These are phyloP conservation scores for Standfussiana lucernea DNA, from an alignment of 2,888 invertebrate genomes.

Conservation along the genomic window DNA sequence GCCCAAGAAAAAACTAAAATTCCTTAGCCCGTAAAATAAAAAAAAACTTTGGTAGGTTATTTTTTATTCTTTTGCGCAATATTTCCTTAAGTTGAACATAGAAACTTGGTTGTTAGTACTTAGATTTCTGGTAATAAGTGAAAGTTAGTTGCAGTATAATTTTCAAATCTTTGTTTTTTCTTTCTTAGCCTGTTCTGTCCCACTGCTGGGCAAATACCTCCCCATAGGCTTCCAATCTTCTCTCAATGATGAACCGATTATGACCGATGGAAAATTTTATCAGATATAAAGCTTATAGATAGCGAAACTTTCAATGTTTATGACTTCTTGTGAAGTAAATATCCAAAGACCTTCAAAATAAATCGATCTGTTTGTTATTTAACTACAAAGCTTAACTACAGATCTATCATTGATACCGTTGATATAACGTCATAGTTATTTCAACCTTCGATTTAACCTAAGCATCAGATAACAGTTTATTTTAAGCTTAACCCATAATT, in stretches of 20 bases:
- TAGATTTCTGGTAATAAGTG: background rate
- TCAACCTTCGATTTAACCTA: background rate
- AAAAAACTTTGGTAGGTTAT: no score
- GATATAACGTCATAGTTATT: conserved; percentile 16
- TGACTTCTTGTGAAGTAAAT: background rate
- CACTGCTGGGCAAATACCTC: no score
- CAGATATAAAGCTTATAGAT: background rate
- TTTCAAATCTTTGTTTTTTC: no score
- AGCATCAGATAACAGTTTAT: conserved; percentile 32
- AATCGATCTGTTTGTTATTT: conserved; percentile 32
- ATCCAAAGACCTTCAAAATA: conserved; percentile 11
- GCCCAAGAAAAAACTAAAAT: no score
- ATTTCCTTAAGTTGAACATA: background rate
- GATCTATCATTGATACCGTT: conserved; percentile 27
- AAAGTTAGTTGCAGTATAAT: background rate
- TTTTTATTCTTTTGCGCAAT: background rate
- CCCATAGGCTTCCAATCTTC: no score
- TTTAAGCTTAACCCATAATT: conserved; percentile 14
- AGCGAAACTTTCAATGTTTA: background rate
- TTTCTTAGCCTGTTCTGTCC: no score
- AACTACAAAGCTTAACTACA: conserved; percentile 6
- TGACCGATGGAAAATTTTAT: background rate
- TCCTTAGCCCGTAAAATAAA: no score
- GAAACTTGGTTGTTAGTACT: background rate
- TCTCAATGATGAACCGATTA: no score